phyloP scores from a whole-genome alignment of 2,113 vertebrate genomes.

The Cepphus grylle region DNA sequence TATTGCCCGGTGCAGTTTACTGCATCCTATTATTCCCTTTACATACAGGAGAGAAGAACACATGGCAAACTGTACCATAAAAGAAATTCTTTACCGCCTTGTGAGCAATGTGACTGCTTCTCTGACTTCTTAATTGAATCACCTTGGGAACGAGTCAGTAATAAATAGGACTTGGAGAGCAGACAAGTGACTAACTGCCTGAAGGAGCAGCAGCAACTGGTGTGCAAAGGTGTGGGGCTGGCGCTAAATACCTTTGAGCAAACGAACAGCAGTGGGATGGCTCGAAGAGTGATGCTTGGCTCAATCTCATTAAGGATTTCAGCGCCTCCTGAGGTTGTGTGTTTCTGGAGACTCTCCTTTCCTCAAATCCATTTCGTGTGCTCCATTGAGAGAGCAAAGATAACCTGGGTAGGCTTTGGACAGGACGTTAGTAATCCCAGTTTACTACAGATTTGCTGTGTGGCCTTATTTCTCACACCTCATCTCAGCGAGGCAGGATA shows the following conservation, averaged over 20 bases:
- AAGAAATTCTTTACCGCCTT: constrained; percentile 47
- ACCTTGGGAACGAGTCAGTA: constrained; percentile 8
- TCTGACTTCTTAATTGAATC: constrained; percentile 52
- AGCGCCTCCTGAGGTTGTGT: background rate
- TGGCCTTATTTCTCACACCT: background rate
- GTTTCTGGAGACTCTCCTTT: background rate
- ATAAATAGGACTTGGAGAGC: constrained; percentile 31
- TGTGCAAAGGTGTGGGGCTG: background rate
- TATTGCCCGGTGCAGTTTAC: constrained; percentile 44
- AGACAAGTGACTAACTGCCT: constrained; percentile 8
- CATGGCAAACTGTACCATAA: background rate
- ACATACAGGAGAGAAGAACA: constrained; percentile 14
- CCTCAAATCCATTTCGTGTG: background rate
- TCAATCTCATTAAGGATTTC: background rate
- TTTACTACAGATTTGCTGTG: background rate
- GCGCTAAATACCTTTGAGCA: background rate
- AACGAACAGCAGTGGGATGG: background rate
- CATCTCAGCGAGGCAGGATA: background rate
- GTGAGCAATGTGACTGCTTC: constrained; percentile 19
- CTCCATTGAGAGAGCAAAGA: background rate
- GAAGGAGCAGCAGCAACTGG: constrained; percentile 8
- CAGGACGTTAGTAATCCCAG: background rate
- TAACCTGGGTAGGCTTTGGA: background rate
- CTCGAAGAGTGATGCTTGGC: background rate
- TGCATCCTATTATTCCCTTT: constrained; percentile 37